A percentile compares a stretch with the other conserved stretches of the same genome.
Evolutionary conservation across 37 sponge, comb jelly and placozoan species (phyloP).

Genomic region (Corticium candelabrum): DNA sequence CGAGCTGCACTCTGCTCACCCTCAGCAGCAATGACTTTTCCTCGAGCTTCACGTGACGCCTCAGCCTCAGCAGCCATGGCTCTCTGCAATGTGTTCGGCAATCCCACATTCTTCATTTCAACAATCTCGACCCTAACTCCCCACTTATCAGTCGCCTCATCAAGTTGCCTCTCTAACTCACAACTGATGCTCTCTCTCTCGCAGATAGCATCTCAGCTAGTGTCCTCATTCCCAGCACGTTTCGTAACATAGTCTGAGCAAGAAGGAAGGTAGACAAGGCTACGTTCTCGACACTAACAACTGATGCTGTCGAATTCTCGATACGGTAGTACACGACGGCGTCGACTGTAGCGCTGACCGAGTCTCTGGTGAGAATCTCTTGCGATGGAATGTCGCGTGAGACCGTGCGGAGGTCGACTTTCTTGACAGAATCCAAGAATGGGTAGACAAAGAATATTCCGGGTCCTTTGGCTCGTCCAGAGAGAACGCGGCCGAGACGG

Average conservation of each 20-base stretch:
- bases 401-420: slow-evolving; percentile 80
- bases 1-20: slow-evolving; percentile 78
- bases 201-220: slow-evolving; percentile 77
- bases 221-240: slow-evolving; percentile 78
- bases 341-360: slow-evolving; percentile 81
- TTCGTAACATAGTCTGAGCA: slow-evolving; percentile 89
- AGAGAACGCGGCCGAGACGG: slow-evolving; percentile 70
- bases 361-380: slow-evolving; percentile 90
- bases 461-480: slow-evolving; percentile 59
- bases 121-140: slow-evolving; percentile 87
- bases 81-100: slow-evolving; percentile 69
- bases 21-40: slow-evolving; percentile 76
- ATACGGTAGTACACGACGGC: slow-evolving; percentile 91
- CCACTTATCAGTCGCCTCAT: slow-evolving; percentile 84
- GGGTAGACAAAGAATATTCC: slow-evolving; percentile 88
- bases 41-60: slow-evolving; percentile 75
- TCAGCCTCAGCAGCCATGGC: slow-evolving; percentile 97
- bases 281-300: slow-evolving; percentile 68
- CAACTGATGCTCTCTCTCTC: too few species aligned
- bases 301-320: slow-evolving; percentile 43
- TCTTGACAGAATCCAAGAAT: slow-evolving; percentile 60
- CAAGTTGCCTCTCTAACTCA: too few species aligned
- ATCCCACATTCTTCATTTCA: slow-evolving; percentile 84
- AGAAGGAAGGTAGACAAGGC: slow-evolving; percentile 52
- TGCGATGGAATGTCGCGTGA: slow-evolving; percentile 91